Evolutionary conservation across 2,888 invertebrate genomes (phyloP).

Genomic region (Phortica magna): DNA sequence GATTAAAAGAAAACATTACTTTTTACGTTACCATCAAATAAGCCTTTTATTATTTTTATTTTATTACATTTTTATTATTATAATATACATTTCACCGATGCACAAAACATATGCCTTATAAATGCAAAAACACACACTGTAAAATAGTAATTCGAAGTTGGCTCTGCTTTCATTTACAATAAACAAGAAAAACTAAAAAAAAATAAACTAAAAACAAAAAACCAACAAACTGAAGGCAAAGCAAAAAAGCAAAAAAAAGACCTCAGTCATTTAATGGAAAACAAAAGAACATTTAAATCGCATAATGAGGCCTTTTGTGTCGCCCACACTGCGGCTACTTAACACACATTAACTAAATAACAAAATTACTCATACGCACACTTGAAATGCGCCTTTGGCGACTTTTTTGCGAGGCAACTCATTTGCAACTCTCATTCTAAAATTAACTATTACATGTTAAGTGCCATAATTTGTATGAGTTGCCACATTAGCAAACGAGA

Average conservation of each 20-base stretch:
- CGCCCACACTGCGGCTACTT: conserved; percentile 44
- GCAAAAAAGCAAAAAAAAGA: conserved; percentile 12
- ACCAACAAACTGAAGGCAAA: conserved; percentile 13
- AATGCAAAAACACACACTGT: no score
- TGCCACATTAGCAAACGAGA: conserved; percentile 49
- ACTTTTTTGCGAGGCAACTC: conserved; percentile 1
- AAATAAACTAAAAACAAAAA: conserved; percentile 34
- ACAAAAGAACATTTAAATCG: conserved; percentile 40
- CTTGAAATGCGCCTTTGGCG: conserved; percentile 28
- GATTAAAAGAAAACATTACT: no score
- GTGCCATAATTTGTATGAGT: conserved; percentile 63
- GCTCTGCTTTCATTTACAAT: no score
- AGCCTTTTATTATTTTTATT: no score
- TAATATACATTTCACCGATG: no score
- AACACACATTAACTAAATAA: conserved; percentile 45
- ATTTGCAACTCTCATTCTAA: conserved; percentile 41
- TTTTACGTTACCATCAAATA: no score
- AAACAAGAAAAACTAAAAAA: no score
- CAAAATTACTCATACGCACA: conserved; percentile 32
- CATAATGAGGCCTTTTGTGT: conserved; percentile 27
- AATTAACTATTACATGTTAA: conserved; percentile 67
- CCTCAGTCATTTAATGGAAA: not conserved
- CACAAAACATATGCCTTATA: no score
- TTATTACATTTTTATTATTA: no score
- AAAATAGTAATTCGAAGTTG: no score